These are phyloP conservation scores for Drosophila erecta DNA, from an alignment of 1,140 invertebrate species.

Conservation along the genomic window DNA sequence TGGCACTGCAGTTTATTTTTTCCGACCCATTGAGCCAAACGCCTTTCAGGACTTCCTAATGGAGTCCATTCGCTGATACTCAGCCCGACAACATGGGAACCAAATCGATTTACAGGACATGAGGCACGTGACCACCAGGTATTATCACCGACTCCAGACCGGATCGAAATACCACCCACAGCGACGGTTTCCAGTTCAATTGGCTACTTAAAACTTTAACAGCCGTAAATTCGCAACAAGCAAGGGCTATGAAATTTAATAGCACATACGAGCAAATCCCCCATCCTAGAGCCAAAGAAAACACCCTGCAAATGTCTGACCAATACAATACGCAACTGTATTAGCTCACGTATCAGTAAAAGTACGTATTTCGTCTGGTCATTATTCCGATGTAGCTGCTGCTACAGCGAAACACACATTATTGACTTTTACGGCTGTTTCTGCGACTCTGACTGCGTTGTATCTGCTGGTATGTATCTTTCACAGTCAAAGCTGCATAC, in stretches of 20 bases:
- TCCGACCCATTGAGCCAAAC: conserved; percentile 35
- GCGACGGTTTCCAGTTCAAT: conserved; percentile 36
- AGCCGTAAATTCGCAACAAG: conserved; percentile 73
- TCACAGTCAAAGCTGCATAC: conserved; percentile 7
- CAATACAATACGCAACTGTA: conserved; percentile 71
- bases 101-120: conserved; percentile 50
- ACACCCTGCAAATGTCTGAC: conserved; percentile 29
- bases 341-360: conserved; percentile 69
- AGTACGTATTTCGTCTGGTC: conserved; percentile 23
- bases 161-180: not conserved
- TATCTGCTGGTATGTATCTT: not conserved
- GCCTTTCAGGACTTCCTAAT: conserved; percentile 37
- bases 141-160: conserved; percentile 23
- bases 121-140: conserved; percentile 47
- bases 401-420: conserved; percentile 60
- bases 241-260: conserved; percentile 80
- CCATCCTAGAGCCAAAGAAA: conserved; percentile 7
- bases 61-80: conserved; percentile 31
- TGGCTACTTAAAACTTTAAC: conserved; percentile 75
- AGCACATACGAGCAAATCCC: conserved; percentile 45
- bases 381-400: conserved; percentile 26
- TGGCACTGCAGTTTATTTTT: conserved; percentile 12
- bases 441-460: conserved; percentile 4
- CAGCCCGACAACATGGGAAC: conserved; percentile 24
- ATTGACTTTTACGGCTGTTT: conserved; percentile 73